Percentiles rank a stretch among this genome's conserved stretches.
These are phyloP conservation scores for Eristalinus sepulchralis DNA, from an alignment of 2,888 invertebrate species.

Conservation along the genomic window DNA sequence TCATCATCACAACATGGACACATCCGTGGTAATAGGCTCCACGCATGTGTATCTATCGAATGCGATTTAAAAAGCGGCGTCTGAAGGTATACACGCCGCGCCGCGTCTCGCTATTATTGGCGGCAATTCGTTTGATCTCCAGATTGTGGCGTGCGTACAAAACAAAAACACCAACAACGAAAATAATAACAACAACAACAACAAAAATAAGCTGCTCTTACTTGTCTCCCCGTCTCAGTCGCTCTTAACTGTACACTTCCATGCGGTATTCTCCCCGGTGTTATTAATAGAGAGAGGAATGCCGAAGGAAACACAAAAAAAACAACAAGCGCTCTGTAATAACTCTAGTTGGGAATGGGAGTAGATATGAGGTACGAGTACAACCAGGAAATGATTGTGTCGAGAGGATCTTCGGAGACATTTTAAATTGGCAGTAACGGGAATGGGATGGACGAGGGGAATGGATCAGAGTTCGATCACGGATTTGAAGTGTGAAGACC, in stretches of 20 bases:
- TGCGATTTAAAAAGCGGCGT: conserved; percentile 51
- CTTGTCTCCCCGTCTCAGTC: conserved; percentile 17
- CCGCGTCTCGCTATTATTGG: conserved; percentile 43
- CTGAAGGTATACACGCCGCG: conserved; percentile 24
- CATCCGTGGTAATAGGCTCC: conserved; percentile 30
- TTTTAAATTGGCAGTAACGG: background rate
- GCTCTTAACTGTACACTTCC: conserved; percentile 29
- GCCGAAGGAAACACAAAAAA: background rate
- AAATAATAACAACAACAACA: background rate
- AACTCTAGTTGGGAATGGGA: conserved; percentile 10
- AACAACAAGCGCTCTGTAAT: background rate
- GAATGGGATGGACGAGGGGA: background rate
- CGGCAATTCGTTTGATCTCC: conserved; percentile 61
- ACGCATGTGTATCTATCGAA: conserved; percentile 38
- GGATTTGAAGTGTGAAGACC: background rate
- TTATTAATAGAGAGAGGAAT: conserved; percentile 17
- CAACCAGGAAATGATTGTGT: conserved; percentile 39
- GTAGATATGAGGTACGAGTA: conserved; percentile 5
- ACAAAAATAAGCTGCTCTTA: conserved; percentile 10
- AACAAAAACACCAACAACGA: background rate
- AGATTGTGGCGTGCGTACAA: conserved; percentile 39
- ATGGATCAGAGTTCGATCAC: background rate
- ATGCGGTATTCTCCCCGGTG: conserved; percentile 29
- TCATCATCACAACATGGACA: background rate
- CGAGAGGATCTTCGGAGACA: conserved; percentile 2